Evolutionary conservation across 2,113 vertebrate genomes (phyloP), one percentile per base, ranked within the genome.

Genomic region (Ahaetulla prasina): DNA sequence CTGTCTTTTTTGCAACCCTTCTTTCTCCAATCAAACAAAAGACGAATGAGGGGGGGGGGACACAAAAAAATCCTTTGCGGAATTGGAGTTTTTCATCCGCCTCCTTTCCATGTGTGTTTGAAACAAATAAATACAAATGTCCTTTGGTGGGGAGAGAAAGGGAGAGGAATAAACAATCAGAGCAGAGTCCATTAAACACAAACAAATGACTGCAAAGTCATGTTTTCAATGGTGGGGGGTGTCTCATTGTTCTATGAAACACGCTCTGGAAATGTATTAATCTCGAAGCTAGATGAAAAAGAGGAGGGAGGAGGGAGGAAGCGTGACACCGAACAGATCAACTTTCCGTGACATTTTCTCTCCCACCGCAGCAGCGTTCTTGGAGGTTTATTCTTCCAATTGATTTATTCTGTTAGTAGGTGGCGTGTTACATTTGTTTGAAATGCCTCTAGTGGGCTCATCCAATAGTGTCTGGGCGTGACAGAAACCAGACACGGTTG

Each of bases 371-470:
- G 1, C 90, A 53, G 2, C 35, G 1, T 43, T 57, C 87, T 80
- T 86, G 54, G 18, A 95, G 92, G 2, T 49, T 88, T 90, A 27
- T 0, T 91, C 80, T 89, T 93, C 80, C 90, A 10, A 91, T 0
- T 88, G 54, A 20, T 53, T 74, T 91, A 50, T 88, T 90, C n/a
- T 94, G 94, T 91, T 84, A 63, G 60, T 68, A 94, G 68, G 84
- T 57, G 94, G n/a, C 20, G 93, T 85, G 89, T 16, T 12, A 27
- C 50, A 12, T 55, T 92, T 55, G 89, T 95, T 90, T 90, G 74
- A 89, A 91, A 93, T 85, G 88, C 87, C 87, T 93, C 80, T 53
- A 63, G 54, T 89, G 87, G 90, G 86, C 89, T 92, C 91, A 89
- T 93, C 94, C 74, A 89, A 80, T 89, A 74, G 35, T 55, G 30